phyloP scores from a whole-genome alignment of 2,113 vertebrate genomes.

The Phyllostomus discolor region DNA sequence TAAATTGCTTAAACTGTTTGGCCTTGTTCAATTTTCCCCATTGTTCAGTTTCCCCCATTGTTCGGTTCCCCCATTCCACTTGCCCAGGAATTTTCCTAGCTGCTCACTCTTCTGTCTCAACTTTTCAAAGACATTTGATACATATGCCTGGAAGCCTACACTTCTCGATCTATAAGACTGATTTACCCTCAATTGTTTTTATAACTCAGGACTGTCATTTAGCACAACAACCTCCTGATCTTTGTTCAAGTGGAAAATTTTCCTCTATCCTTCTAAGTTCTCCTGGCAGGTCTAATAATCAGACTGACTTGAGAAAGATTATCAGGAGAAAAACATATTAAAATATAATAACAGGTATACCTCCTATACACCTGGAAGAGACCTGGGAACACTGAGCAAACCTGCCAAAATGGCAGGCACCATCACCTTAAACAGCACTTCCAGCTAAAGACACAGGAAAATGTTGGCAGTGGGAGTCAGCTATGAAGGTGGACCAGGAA shows the following conservation, averaged over 20 bases:
- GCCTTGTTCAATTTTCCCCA: too few relatives aligned
- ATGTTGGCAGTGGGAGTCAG: background rate
- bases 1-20: too few relatives aligned
- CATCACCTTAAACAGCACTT: background rate
- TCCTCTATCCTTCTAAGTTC: background rate
- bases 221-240: background rate
- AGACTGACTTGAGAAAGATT: too few relatives aligned
- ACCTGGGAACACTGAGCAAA: background rate
- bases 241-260: background rate
- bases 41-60: too few relatives aligned
- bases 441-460: background rate
- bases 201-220: background rate
- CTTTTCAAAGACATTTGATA: constrained; percentile 12
- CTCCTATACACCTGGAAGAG: background rate
- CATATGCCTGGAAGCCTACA: background rate
- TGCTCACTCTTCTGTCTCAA: background rate
- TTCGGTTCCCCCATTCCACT: too few relatives aligned
- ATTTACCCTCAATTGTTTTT: background rate
- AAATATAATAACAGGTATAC: background rate
- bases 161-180: background rate
- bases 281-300: background rate
- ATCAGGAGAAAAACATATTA: too few relatives aligned
- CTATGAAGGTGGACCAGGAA: background rate
- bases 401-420: background rate
- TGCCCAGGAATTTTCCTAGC: too few relatives aligned